These are phyloP conservation scores for Antheraea yamamai DNA, from an alignment of 2,888 invertebrate genomes.

Conservation along the genomic window DNA sequence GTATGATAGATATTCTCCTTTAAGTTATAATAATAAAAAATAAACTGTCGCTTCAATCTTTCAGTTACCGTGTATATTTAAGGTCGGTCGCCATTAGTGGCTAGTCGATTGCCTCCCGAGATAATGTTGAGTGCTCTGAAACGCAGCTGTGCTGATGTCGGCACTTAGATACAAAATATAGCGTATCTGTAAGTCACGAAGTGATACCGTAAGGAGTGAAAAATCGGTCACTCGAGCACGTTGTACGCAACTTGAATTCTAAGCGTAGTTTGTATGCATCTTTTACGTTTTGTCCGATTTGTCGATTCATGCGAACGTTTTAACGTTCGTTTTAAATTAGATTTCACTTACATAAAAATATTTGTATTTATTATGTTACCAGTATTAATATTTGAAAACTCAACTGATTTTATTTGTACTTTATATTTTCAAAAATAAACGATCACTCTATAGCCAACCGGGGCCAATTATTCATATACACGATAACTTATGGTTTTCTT, in stretches of 20 bases:
- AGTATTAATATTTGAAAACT: too few species aligned
- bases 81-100: slow-evolving; percentile 34
- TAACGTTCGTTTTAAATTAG: slow-evolving; percentile 2
- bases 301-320: slow-evolving; percentile 24
- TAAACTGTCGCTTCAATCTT: slow-evolving; percentile 21
- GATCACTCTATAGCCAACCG: too few species aligned
- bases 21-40: neutral
- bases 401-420: too few species aligned
- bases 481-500: too few species aligned
- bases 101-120: slow-evolving; percentile 30
- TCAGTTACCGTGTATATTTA: slow-evolving; percentile 33
- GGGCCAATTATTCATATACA: too few species aligned
- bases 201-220: slow-evolving; percentile 38
- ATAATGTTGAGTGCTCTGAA: slow-evolving; percentile 40
- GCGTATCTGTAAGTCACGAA: slow-evolving; percentile 38
- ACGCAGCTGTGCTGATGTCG: slow-evolving; percentile 46
- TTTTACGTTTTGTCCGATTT: slow-evolving; percentile 30
- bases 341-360: neutral
- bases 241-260: slow-evolving; percentile 43
- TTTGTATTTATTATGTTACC: too few species aligned
- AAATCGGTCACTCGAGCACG: slow-evolving; percentile 54
- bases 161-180: slow-evolving; percentile 48
- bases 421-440: too few species aligned
- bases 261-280: slow-evolving; percentile 41
- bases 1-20: neutral